A percentile compares a stretch with the other conserved stretches of the same genome.
phyloP scores from a whole-genome alignment of 2,113 vertebrate genomes.

The Sprattus sprattus region DNA sequence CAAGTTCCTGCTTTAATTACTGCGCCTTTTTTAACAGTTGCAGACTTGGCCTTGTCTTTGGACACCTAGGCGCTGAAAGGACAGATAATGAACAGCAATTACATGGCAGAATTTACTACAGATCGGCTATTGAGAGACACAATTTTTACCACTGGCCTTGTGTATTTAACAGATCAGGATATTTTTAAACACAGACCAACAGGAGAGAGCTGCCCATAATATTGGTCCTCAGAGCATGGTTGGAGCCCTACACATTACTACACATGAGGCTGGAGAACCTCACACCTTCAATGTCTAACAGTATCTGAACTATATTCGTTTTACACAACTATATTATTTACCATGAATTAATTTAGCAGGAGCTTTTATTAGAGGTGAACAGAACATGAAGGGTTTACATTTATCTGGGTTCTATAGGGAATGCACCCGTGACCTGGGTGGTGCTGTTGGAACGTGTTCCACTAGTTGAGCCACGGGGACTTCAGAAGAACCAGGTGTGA shows the following conservation, averaged over 20 bases:
- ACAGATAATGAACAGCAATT: background rate
- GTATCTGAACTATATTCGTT: background rate
- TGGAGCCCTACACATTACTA: background rate
- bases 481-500: background rate
- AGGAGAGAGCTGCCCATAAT: background rate
- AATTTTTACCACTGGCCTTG: background rate
- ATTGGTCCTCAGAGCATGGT: background rate
- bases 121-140: background rate
- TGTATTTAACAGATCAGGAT: background rate
- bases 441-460: background rate
- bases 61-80: constrained; percentile 37
- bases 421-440: background rate
- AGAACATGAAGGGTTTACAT: background rate
- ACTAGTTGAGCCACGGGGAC: background rate
- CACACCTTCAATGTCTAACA: background rate
- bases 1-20: background rate
- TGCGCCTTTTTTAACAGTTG: constrained; percentile 52
- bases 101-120: background rate
- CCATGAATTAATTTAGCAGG: background rate
- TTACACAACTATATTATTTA: background rate
- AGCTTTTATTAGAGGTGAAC: background rate
- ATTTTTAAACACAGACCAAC: background rate
- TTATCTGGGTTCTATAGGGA: background rate
- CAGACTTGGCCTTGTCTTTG: constrained; percentile 47
- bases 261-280: background rate